These are phyloP conservation scores for Sminthurinus aureus DNA, from an alignment of 2,888 invertebrate genomes.

Conservation along the genomic window DNA sequence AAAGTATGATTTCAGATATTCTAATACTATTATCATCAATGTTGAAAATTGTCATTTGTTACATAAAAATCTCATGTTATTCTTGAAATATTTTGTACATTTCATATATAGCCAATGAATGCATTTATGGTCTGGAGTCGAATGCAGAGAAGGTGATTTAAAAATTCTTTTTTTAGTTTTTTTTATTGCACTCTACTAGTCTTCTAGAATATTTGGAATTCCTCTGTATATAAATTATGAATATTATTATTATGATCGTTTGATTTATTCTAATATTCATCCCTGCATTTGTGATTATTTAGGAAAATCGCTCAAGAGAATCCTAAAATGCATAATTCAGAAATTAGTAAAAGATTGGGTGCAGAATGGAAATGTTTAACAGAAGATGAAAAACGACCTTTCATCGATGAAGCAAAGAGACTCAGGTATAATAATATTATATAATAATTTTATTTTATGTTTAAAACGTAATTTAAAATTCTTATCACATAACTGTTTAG, in stretches of 20 bases:
- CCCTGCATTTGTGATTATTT: too few species aligned
- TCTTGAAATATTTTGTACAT: background rate
- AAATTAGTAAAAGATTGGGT: conserved; percentile 88
- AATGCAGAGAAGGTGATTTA: conserved; percentile 74
- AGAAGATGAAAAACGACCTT: conserved; percentile 88
- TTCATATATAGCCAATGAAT: conserved; percentile 78
- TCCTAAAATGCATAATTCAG: conserved; percentile 97
- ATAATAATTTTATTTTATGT: conserved; percentile 82
- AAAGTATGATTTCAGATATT: too few species aligned
- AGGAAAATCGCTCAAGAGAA: conserved; percentile 94
- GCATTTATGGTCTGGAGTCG: conserved; percentile 90
- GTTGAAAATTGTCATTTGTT: background rate
- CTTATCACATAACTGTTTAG: too few species aligned
- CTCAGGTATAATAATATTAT: conserved; percentile 70
- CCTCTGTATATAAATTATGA: too few species aligned
- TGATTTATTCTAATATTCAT: too few species aligned
- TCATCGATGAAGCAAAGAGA: conserved; percentile 94
- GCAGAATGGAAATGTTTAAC: conserved; percentile 92
- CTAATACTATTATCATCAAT: too few species aligned
- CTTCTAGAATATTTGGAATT: too few species aligned
- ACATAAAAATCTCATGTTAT: background rate
- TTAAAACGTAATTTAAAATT: too few species aligned
- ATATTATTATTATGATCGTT: too few species aligned
- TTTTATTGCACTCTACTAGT: too few species aligned
- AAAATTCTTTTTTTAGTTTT: too few species aligned